A percentile compares a stretch with the other conserved stretches of the same genome.
Evolutionary conservation across 1,140 invertebrate genomes (phyloP).

Genomic region (Drosophila funebris): DNA sequence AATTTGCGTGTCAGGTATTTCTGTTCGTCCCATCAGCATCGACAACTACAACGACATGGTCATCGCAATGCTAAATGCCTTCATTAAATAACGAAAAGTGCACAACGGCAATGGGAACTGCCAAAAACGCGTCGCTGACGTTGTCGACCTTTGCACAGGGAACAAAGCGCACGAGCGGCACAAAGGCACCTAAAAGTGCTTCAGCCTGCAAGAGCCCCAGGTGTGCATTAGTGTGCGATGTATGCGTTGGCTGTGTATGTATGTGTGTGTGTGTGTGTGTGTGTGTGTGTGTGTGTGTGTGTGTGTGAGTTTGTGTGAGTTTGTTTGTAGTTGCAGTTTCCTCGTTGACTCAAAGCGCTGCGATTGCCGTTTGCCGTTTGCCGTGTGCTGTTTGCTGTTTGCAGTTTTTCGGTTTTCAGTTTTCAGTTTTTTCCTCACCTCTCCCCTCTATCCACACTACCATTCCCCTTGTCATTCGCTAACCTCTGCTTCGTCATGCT

Average conservation of each 20-base stretch:
- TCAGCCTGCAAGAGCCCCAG: conserved; percentile 13
- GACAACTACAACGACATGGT: not conserved
- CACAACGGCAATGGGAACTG: conserved; percentile 17
- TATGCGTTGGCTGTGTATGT: not conserved
- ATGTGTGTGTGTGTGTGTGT: not conserved
- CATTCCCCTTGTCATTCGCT: not conserved
- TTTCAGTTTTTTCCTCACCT: not conserved
- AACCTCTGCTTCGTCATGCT: not conserved
- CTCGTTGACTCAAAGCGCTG: conserved; percentile 25
- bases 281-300: too few species aligned
- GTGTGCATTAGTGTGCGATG: conserved; percentile 41
- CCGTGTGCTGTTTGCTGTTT: conserved; percentile 23
- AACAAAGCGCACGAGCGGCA: conserved; percentile 39
- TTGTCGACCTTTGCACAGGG: conserved; percentile 28
- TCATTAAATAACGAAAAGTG: conserved; percentile 49
- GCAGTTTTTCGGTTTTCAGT: not conserved
- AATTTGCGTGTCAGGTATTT: not conserved
- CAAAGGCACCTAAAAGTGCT: conserved; percentile 31
- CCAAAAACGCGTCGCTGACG: conserved; percentile 17
- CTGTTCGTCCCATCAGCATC: not conserved
- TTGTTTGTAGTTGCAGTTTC: conserved; percentile 1
- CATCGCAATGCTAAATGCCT: conserved; percentile 43
- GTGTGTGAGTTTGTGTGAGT: not conserved
- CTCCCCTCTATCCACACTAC: not conserved
- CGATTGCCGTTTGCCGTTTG: conserved; percentile 29